These are phyloP conservation scores for Sprattus sprattus DNA, from an alignment of 2,113 vertebrate species.

Conservation along the genomic window DNA sequence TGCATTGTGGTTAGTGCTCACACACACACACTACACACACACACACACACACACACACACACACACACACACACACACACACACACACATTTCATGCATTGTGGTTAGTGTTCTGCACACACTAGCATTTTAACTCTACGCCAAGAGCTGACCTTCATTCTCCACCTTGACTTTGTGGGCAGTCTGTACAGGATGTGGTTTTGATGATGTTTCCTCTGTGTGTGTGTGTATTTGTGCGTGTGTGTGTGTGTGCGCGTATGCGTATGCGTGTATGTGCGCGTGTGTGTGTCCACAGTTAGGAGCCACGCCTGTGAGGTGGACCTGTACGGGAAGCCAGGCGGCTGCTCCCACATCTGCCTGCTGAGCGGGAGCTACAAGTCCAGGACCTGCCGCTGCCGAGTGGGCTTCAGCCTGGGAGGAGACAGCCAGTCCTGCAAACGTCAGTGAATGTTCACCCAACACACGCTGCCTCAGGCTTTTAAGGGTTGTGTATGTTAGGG, in stretches of 20 bases:
- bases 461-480: too few relatives aligned
- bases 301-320: slow-evolving; percentile 88
- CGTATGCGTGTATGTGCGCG: neutral
- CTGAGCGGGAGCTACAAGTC: slow-evolving; percentile 92
- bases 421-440: slow-evolving; percentile 96
- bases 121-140: neutral
- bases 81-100: neutral
- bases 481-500: too few relatives aligned
- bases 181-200: slow-evolving; percentile 8
- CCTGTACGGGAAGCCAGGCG: slow-evolving; percentile 80
- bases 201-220: neutral
- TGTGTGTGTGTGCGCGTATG: neutral
- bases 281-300: slow-evolving; percentile 70
- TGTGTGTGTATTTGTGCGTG: neutral
- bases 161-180: neutral
- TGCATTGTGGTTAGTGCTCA: neutral
- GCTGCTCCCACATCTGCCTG: slow-evolving; percentile 92
- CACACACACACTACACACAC: too few relatives aligned
- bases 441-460: slow-evolving; percentile 66
- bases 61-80: too few relatives aligned
- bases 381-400: slow-evolving; percentile 89
- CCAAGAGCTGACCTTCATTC: neutral
- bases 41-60: too few relatives aligned
- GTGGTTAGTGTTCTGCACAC: neutral
- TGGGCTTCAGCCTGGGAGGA: slow-evolving; percentile 83